Evolutionary conservation across 2,113 vertebrate species (phyloP), one percentile per base, ranked within the genome.

Genomic region (Phalacrocorax brasilianus): DNA sequence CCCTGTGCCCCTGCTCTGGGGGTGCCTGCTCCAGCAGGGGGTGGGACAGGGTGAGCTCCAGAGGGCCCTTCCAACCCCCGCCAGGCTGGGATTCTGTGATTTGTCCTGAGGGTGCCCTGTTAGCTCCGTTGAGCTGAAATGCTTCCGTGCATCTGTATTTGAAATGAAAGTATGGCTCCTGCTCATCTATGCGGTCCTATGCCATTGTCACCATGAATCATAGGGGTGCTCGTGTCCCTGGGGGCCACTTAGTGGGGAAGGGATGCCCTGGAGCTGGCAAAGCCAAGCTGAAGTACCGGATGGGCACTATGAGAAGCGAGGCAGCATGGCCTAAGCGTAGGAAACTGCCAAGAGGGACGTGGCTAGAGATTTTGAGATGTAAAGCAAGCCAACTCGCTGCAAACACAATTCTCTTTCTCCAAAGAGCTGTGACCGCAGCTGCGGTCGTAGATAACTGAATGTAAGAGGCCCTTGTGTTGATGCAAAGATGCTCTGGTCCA

Each of bases 311-410:
- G 28, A 35, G 42, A 58, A 30, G 24, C 3, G 1, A 56, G 44
- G 35, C 58, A 8, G 30, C 0, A 3, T 23, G 35, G 23, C 17
- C 5, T 0, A 8, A 58, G n/a, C 0, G 52, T 42, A 14, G 53
- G 63, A 35, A 59, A 35, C 74, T 18, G 16, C 38, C 13, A 15
- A 20, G 14, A 44, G 28, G 27, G 21, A 16, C 2, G 6, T 40
- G 21, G 42, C 35, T 15, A 3, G 19, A 32, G 35, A 42, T 59
- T 67, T 35, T 16, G 59, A 73, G 62, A 14, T 11, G 5, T 35
- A 26, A 61, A n/a, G 12, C 23, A 21, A 67, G 20, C n/a, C 17
- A 23, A 52, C 12, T 28, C 4, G 1, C 32, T 61, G 45, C 11
- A 42, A 7, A 12, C 17, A 4, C 3, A 2, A 4, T 30, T 30